These are phyloP conservation scores for Xestia c-nigrum DNA, from an alignment of 2,888 invertebrate genomes.

Conservation along the genomic window DNA sequence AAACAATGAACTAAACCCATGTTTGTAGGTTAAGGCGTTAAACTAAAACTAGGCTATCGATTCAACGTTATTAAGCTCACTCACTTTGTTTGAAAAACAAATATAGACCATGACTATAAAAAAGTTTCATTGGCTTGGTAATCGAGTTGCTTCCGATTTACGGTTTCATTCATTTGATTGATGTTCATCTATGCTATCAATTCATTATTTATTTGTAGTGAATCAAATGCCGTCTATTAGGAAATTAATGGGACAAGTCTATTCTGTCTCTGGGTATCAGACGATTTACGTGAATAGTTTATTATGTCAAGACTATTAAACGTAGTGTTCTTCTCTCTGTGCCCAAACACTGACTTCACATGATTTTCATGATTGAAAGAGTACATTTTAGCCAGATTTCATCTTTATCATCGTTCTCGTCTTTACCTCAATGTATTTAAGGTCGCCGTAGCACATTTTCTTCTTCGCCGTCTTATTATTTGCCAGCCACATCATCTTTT, in stretches of 20 bases:
- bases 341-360: neutral
- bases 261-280: neutral
- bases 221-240: conserved; percentile 11
- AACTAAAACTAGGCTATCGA: conserved; percentile 66
- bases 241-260: neutral
- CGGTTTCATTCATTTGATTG: conserved; percentile 43
- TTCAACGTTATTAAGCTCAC: conserved; percentile 43
- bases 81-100: conserved; percentile 39
- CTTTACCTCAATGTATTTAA: neutral
- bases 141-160: conserved; percentile 43
- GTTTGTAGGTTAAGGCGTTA: conserved; percentile 45
- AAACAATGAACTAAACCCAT: conserved; percentile 31
- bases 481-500: neutral
- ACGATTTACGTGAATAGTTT: neutral
- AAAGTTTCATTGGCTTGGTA: conserved; percentile 36
- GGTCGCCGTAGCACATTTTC: neutral
- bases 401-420: neutral
- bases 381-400: conserved; percentile 7
- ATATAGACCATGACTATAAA: conserved; percentile 43
- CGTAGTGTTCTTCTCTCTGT: neutral
- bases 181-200: conserved; percentile 21
- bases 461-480: neutral
- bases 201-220: conserved; percentile 30
- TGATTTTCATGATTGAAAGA: neutral
- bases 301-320: neutral